phyloP scores from a whole-genome alignment of 2,888 invertebrate genomes.

The Clunio marinus region DNA sequence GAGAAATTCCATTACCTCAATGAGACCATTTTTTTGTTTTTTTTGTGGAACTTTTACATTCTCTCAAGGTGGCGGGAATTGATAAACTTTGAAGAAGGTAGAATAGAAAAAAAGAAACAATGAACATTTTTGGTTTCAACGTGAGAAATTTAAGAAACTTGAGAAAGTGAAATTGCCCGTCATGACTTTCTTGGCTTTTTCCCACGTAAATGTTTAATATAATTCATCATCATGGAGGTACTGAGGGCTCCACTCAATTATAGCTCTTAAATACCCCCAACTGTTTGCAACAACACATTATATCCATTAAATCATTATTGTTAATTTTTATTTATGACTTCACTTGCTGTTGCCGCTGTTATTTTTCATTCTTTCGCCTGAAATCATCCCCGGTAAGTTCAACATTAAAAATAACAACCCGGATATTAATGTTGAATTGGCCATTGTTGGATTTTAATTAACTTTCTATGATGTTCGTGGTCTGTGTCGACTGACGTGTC shows the following conservation, averaged over 20 bases:
- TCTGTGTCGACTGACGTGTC: too few relatives aligned
- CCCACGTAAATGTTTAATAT: neutral
- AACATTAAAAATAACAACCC: neutral
- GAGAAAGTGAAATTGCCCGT: too few relatives aligned
- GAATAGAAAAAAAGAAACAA: too few relatives aligned
- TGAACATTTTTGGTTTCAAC: too few relatives aligned
- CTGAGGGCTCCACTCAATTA: slow-evolving; percentile 1
- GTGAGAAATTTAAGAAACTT: too few relatives aligned
- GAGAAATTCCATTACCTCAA: neutral
- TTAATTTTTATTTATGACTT: slow-evolving; percentile 36
- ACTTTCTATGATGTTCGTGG: slow-evolving; percentile 13
- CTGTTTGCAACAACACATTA: slow-evolving; percentile 25
- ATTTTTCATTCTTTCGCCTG: too few relatives aligned
- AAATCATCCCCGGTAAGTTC: too few relatives aligned
- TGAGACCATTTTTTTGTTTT: too few relatives aligned
- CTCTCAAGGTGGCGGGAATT: neutral
- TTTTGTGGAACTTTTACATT: too few relatives aligned
- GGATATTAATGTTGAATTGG: neutral
- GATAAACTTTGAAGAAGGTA: neutral
- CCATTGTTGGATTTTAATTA: slow-evolving; percentile 4
- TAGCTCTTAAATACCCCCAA: neutral
- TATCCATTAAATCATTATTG: slow-evolving; percentile 38
- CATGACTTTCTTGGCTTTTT: neutral
- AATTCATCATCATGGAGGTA: neutral
- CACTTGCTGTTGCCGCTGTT: neutral